Evolutionary conservation across 2,797 vertebrate species (phyloP), one percentile per base, ranked within the genome.

Genomic region (Mycteria americana): DNA sequence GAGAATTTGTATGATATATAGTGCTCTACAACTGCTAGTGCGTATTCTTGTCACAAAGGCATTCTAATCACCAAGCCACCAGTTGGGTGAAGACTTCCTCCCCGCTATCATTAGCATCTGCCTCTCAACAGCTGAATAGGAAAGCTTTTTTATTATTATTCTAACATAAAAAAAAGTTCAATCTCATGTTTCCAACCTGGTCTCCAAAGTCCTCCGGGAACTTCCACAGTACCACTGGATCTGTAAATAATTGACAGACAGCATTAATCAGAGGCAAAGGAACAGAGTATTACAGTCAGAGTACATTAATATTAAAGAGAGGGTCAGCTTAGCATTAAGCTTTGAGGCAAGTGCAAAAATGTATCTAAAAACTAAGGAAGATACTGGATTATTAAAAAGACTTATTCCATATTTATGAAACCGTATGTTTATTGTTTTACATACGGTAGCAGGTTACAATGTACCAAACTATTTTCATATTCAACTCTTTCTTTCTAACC

Each of bases 201-300:
- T 99, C 99, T 98, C 98, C 98, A 98, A 99, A 99, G 98, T 99
- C 99, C 99, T 99, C 99, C 95, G 99, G 99, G 99, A 99, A 99
- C 98, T 99, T 99, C 99, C 99, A 99, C 98, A 99, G 98, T 98
- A 99, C 98, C 98, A 98, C 98, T 96, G 99, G 99, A 99, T 99
- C 99, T 99, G 99, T 98, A 99, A 99, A 99, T 99, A 99, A 99
- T 99, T 98, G 98, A 99, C 98, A 99, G 98, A 99, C 97, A 98
- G 98, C 98, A 99, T 99, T 99, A 99, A 99, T 99, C 98, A 99
- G 98, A 98, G 98, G 98, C 98, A 98, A 98, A 98, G 97, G 98
- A 98, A 98, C 97, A 98, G 97, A 98, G 98, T 98, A 98, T 98
- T 98, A 98, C 97, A 98, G 98, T 98, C 98, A 98, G 98, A 98